Evolutionary conservation across 2,797 vertebrate genomes (phyloP).

Genomic region (Microcaecilia unicolor): DNA sequence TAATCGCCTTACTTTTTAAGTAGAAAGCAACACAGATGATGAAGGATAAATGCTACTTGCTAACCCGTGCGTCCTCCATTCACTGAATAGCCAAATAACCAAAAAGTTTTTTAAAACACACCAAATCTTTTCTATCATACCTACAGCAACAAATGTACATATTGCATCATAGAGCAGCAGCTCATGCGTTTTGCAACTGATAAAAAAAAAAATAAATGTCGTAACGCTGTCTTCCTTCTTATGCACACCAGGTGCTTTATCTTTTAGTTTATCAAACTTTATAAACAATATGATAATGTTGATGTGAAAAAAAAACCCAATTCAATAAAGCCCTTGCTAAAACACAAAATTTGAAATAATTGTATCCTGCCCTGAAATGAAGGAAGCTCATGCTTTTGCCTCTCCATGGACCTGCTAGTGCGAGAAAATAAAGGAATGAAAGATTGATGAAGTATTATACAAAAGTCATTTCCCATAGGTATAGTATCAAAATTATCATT

Average conservation of each 20-base stretch:
- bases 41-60: background rate
- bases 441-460: constrained; percentile 5
- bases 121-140: constrained; percentile 6
- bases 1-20: background rate
- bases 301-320: constrained; percentile 3
- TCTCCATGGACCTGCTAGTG: constrained; percentile 39
- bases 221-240: constrained; percentile 36
- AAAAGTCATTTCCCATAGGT: constrained; percentile 2
- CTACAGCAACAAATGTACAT: constrained; percentile 19
- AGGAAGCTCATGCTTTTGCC: constrained; percentile 19
- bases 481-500: constrained; percentile 8
- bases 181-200: constrained; percentile 9
- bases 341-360: background rate
- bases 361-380: constrained; percentile 3
- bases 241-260: constrained; percentile 65
- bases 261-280: constrained; percentile 29
- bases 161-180: constrained; percentile 10
- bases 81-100: background rate
- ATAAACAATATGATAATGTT: constrained; percentile 20
- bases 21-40: background rate
- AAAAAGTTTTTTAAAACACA: background rate
- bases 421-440: constrained; percentile 7
- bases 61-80: background rate
- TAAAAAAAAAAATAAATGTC: constrained; percentile 40
- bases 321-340: background rate